Evolutionary conservation across 2,888 invertebrate species (phyloP), one percentile per base, ranked within the genome.

Genomic region (Ectemnius cavifrons): DNA sequence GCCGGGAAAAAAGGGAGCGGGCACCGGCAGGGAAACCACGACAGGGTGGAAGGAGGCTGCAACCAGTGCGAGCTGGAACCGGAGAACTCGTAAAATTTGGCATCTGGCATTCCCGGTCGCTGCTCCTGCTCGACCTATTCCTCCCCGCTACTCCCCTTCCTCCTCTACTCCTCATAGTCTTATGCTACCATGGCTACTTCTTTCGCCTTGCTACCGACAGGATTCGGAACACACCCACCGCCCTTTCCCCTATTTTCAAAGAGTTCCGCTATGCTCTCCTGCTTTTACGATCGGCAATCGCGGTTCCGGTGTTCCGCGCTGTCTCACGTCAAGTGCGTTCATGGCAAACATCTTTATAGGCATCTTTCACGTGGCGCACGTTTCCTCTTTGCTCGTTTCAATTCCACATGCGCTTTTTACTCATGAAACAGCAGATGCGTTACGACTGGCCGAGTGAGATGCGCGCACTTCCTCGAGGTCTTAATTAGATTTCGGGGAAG

Each of bases 271-370:
- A 66, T 65, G 70, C 73, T 76, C 72, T 73, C 63, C 58, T 8
- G 74, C 73, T 78, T 79, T 78, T 75, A 77, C 79, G 83, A 82
- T 77, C 70, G 66, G 52, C 77, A 83, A 83, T 83, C 77, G 67
- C 73, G 81, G 83, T 83, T 78, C 77, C 79, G 80, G 81, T 83
- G 85, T 86, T 86, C 83, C 83, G 82, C 86, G 75, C 84, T 82
- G 87, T 84, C 86, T 83, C 73, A 79, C 81, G 82, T 86, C 84
- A 84, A 87, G 85, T 86, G 87, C 8, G 79, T 75, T 84, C 84
- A 75, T 81, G 80, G 78, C 81, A 71, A 85, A 86, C 79, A 77
- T 84, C 84, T 86, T 84, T 84, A 85, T 86, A 81, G 77, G 77
- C 83, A 37, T 37, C 37, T 37, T 37, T 37, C 5, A 37, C 37